Base-by-base conservation (phyloP, 1,140 invertebrate species). In the Bombus impatiens region DNA sequence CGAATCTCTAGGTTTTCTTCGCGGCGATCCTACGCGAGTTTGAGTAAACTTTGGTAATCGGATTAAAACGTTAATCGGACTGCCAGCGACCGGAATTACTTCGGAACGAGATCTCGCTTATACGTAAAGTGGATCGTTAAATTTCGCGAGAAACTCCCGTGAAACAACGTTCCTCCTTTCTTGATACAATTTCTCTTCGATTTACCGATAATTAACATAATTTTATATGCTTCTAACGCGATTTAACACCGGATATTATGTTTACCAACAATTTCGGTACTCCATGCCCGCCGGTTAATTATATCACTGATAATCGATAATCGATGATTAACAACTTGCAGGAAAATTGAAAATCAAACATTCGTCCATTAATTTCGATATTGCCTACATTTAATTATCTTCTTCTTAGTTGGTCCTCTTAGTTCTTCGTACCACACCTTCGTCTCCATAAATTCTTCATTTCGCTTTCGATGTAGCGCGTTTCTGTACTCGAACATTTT, bases 261-360 rank as follows among this genome's bases (percentile, higher is more conserved):
- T 89, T 85, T 85, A 74, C 65, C 83, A 70, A 84, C 62, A 78
- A 85, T 87, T 85, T 57, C 62, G 67, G 78, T 40, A 71, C 75
- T 89, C 80, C 67, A 68, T 77, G 65, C 35, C 62, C 15, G 37
- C 25, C 44, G 62, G 74, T 76, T 87, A 87, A 90, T 90, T 90
- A 87, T 81, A 89, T 87, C 82, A 71, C 42, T 84, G 88, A 87
- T 86, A 35, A 82, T 87, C 86, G 87, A 87, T 89, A 89, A 87
- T 90, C 79, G 86, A 87, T 78, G 32, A 37, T 67, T 67, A 32
- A 37, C 32, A 87, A 80, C 67, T 28, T 65, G 68, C 47, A 15
- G 40, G 81, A 65, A 62, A 67, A 62, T 83, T 78, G 78, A 71
- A 82, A 79, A 82, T 82, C 80, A 87, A 87, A 74, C 65, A 71